Evolutionary conservation across 1,140 invertebrate species (phyloP), one percentile per base, ranked within the genome.

Genomic region (Mizuhopecten yessoensis): DNA sequence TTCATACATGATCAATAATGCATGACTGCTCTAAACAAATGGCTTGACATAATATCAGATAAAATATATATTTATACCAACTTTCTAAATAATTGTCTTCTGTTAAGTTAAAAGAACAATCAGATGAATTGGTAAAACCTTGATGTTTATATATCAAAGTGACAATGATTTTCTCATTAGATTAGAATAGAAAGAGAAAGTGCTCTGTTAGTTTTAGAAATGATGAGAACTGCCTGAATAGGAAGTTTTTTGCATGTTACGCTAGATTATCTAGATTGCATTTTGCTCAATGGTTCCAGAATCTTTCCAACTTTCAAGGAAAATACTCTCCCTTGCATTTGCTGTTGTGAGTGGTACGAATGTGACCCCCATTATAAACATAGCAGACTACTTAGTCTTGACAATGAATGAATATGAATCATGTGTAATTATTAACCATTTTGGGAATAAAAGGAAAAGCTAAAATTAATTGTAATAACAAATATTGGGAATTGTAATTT

Each of bases 21-120:
- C 34, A n/a, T 90, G 89, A 29, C 2, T 86, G 86, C 86, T 90
- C 34, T 86, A 57, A 45, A 36, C 34, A 88, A n/a, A n/a, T 5
- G 5, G n/a, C 33, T 33, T 34, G 3, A 89, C 33, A 49, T 89
- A 13, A 75, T 49, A 57, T 89, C 33, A 15, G 34, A 42, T 90
- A 33, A 49, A 23, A 86, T 33, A n/a, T 57, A 29, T 75, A 75
- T 75, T 29, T 75, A 75, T 1, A 29, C 57, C 17, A 9, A 13
- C 1, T 29, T 29, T 75, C 23, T 75, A 29, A 75, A 29, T 29
- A n/a, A 75, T n/a, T 75, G 57, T 29, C 57, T 29, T 75, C 57
- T 17, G 5, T 75, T 75, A 23, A 75, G 57, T 29, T 9, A 75
- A 29, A 75, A 75, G n/a, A 75, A 29, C 1, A 13, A 75, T 0